Evolutionary conservation across 2,113 vertebrate genomes (phyloP).

Genomic region (Phoenicopterus ruber): DNA sequence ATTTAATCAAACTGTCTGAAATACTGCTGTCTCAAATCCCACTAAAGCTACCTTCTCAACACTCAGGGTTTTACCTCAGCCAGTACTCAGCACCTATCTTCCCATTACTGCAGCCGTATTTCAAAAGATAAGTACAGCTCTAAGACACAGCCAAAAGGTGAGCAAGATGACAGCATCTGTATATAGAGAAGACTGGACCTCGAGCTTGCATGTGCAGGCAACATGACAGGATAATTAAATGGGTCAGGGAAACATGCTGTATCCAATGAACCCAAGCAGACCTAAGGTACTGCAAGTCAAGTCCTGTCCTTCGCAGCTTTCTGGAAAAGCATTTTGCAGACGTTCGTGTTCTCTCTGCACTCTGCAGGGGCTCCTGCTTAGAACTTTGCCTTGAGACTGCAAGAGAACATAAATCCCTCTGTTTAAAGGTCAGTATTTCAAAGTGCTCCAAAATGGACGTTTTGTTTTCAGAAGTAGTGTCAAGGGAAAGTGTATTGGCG

Average conservation of each 20-base stretch:
- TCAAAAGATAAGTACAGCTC: neutral
- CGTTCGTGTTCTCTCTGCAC: neutral
- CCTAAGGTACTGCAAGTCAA: constrained; percentile 5
- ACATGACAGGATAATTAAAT: neutral
- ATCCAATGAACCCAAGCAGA: neutral
- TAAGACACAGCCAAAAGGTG: neutral
- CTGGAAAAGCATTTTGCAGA: constrained; percentile 12
- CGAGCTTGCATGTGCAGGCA: neutral
- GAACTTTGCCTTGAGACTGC: neutral
- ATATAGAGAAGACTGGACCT: neutral
- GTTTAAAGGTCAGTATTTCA: constrained; percentile 52
- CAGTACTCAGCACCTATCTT: neutral
- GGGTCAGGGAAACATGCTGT: neutral
- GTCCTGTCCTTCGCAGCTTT: neutral
- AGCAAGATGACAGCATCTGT: neutral
- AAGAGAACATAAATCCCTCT: constrained; percentile 21
- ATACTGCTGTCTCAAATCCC: neutral
- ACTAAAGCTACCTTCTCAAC: neutral
- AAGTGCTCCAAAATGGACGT: constrained; percentile 31
- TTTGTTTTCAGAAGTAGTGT: constrained; percentile 41
- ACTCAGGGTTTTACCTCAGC: neutral
- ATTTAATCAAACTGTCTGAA: neutral
- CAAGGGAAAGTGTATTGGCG: neutral
- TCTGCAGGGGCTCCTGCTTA: constrained; percentile 8
- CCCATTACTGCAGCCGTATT: neutral